A percentile compares a stretch with the other conserved stretches of the same genome.
phyloP scores from a whole-genome alignment of 2,888 invertebrate species.

The Cordylochernes scorpioides region DNA sequence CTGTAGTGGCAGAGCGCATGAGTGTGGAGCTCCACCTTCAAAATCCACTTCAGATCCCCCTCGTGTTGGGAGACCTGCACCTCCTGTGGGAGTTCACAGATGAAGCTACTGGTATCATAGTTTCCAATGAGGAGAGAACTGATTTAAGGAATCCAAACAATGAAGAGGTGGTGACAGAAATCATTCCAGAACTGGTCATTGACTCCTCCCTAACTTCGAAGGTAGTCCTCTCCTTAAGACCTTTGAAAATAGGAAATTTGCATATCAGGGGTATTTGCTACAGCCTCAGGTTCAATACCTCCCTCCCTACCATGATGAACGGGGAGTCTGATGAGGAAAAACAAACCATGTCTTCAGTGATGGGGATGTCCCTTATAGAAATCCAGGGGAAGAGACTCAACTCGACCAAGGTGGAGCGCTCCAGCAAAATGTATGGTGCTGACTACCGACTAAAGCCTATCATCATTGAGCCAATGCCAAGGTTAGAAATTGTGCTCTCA shows the following conservation, averaged over 20 bases:
- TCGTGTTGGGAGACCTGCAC: conserved; percentile 39
- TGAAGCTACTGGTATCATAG: too few relatives aligned
- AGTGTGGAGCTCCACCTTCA: conserved; percentile 44
- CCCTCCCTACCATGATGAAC: conserved; percentile 11
- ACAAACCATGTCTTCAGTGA: neutral
- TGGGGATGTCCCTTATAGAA: conserved; percentile 13
- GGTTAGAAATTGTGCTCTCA: too few relatives aligned
- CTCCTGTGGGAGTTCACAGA: conserved; percentile 42
- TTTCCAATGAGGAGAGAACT: conserved; percentile 36
- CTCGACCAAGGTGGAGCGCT: conserved; percentile 26
- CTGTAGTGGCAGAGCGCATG: conserved; percentile 36
- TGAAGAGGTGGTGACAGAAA: too few relatives aligned
- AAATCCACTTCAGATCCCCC: conserved; percentile 44
- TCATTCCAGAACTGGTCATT: too few relatives aligned
- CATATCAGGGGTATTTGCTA: conserved; percentile 44
- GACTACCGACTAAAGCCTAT: conserved; percentile 45
- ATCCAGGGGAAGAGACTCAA: conserved; percentile 27
- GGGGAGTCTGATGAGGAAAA: conserved; percentile 5
- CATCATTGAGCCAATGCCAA: conserved; percentile 49
- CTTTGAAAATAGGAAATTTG: conserved; percentile 42
- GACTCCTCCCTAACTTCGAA: too few relatives aligned
- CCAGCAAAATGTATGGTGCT: conserved; percentile 26
- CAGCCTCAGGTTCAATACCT: conserved; percentile 24
- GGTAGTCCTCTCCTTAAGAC: too few relatives aligned
- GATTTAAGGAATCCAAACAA: too few relatives aligned